Evolutionary conservation across 2,888 invertebrate species (phyloP), one percentile per base, ranked within the genome.

Genomic region (Diarsia brunnea): DNA sequence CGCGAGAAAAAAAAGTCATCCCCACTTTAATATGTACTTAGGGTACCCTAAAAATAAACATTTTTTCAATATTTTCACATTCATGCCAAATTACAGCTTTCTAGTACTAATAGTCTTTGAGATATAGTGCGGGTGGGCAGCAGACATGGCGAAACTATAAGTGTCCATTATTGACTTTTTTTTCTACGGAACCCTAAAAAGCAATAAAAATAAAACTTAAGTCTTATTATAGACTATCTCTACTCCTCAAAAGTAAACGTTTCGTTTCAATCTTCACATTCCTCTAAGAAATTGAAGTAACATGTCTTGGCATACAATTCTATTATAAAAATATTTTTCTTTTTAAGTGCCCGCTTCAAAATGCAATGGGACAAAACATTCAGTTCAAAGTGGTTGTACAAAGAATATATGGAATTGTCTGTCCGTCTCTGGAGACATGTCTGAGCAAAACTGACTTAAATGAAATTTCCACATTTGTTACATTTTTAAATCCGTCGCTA

Each of bases 321-420:
- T 60, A 67, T 58, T 79, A 65, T 68, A 31, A 72, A 69, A 79
- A 66, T 12, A 79, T 69, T 63, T 47, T 38, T 67, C n/a, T 27
- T 19, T 47, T 5, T 31, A 71, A 74, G n/a, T 58, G n/a, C 55
- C 38, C 49, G 45, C 65, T 73, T 60, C 55, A 69, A 68, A 72
- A 84, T 82, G 65, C 81, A 84, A 81, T 84, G 81, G 68, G 55
- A 85, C 78, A 67, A 85, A 82, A 61, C 68, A 82, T 70, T 73
- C 73, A 79, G 63, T 63, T 68, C n/a, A n/a, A n/a, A n/a, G n/a
- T n/a, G n/a, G n/a, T n/a, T n/a, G n/a, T n/a, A n/a, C 24, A 73
- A 76, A 64, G 79, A 85, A 85, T 84, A 55, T 73, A 65, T 70
- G 53, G 47, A 73, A 72, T 69, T 27, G 55, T 55, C 14, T 14